Evolutionary conservation across 2,888 invertebrate species (phyloP), one percentile per base, ranked within the genome.

Genomic region (Apocheima hispidaria): DNA sequence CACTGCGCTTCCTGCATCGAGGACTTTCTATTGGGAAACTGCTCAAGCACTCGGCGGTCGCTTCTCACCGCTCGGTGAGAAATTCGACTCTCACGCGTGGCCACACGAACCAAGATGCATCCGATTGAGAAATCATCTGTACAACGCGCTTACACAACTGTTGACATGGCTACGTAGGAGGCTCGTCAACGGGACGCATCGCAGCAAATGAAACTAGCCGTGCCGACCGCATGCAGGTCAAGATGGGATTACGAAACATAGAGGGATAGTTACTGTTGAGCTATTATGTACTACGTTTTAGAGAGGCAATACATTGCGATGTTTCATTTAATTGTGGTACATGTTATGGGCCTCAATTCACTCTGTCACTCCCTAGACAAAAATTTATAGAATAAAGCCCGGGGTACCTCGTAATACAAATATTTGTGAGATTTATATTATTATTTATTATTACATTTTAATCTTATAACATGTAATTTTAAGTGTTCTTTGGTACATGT

Each of bases 21-120:
- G 86, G 89, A 91, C 91, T 92, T 92, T 92, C 92, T 92, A 92
- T 87, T 90, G 90, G 90, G 90, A 90, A 91, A 90, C 87, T 63
- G 72, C 73, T 52, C 77, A 69, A 76, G 76, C 79, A 78, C 79
- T 79, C 77, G 81, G 78, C 49, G 21, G 35, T 33, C 20, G 35
- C 80, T 79, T 76, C 82, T 81, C 85, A 77, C 79, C 78, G 69
- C 70, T 77, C 78, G 81, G 88, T 90, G 88, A 85, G 88, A 90
- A 89, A 90, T 78, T 84, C 82, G 78, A 85, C 84, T 87, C 88
- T 88, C 88, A 85, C 87, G 82, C 83, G 80, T 75, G 71, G 74
- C 78, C 75, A 75, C 79, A 79, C 79, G 75, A 78, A 82, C 78
- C 85, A 81, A 90, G 88, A 91, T 90, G 90, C 89, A 89, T 86